Conservation (phyloP, 1,140 invertebrate species). For the Pseudoatta argentina region DNA sequence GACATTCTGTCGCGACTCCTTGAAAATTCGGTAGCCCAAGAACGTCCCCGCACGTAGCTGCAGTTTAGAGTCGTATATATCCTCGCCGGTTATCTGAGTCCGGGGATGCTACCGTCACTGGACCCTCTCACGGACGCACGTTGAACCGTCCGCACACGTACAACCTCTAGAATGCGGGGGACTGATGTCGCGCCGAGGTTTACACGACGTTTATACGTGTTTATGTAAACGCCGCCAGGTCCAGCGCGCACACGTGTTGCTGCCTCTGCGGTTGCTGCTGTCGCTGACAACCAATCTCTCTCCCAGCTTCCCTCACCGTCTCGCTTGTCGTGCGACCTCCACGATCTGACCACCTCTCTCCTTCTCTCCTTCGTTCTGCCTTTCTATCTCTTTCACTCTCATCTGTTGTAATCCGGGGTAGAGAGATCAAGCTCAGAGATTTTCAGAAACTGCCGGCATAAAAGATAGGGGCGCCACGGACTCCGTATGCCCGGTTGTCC, state of each 20-base stretch:
- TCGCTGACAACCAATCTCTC: conserved; percentile 73
- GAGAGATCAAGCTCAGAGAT: conserved; percentile 83
- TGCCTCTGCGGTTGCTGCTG: conserved; percentile 70
- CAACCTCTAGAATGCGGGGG: conserved; percentile 35
- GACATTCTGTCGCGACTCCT: conserved; percentile 69
- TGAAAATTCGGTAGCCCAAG: conserved; percentile 85
- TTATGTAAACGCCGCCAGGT: conserved; percentile 77
- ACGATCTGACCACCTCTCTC: conserved; percentile 25
- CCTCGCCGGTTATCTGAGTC: conserved; percentile 82
- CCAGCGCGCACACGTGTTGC: conserved; percentile 71
- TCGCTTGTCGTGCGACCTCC: conserved; percentile 26
- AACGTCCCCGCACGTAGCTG: conserved; percentile 77
- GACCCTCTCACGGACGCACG: conserved; percentile 64
- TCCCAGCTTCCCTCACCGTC: conserved; percentile 32
- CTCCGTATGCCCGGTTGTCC: conserved; percentile 74
- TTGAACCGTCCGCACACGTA: conserved; percentile 17
- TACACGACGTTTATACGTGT: conserved; percentile 81
- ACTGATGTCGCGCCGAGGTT: conserved; percentile 63
- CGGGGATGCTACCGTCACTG: conserved; percentile 82
- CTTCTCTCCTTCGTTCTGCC: conserved; percentile 23
- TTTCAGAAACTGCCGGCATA: conserved; percentile 81
- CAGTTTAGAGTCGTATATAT: conserved; percentile 83
- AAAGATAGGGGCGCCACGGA: conserved; percentile 83
- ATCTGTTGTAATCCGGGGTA: conserved; percentile 30
- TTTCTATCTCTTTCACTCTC: neutral